These are phyloP conservation scores for Adelosebastes latens DNA, from an alignment of 2,797 vertebrate genomes.

Conservation along the genomic window DNA sequence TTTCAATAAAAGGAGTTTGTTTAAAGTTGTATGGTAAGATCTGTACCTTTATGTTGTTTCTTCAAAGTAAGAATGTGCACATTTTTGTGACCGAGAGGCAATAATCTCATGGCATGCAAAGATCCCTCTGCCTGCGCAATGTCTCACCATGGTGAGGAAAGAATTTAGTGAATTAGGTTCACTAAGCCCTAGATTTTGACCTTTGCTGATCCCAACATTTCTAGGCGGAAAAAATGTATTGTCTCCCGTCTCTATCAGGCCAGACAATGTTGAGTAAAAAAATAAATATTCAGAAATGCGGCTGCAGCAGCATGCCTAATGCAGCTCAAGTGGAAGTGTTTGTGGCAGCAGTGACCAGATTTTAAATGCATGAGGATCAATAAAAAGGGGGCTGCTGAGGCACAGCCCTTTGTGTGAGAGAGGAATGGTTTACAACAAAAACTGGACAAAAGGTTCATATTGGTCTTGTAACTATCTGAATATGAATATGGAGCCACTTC, in stretches of 20 bases:
- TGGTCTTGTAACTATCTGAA: conserved; percentile 79
- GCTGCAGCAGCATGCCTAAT: conserved; percentile 75
- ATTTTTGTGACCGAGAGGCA: background rate
- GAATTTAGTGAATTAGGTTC: conserved; percentile 13
- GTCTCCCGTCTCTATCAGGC: conserved; percentile 55
- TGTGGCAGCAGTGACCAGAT: conserved; percentile 87
- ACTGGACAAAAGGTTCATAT: conserved; percentile 72
- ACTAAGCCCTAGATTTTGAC: conserved; percentile 49
- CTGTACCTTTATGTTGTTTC: background rate
- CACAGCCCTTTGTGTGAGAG: conserved; percentile 75
- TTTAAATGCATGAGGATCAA: conserved; percentile 93
- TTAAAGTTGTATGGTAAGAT: background rate
- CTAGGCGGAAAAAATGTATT: conserved; percentile 26
- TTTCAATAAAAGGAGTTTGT: background rate
- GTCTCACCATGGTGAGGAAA: background rate
- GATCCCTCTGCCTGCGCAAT: background rate
- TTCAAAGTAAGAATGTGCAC: background rate
- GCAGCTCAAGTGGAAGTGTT: conserved; percentile 85
- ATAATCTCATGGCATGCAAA: background rate
- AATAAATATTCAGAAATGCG: conserved; percentile 83
- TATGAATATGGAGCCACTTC: conserved; percentile 83
- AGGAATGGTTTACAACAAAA: conserved; percentile 81
- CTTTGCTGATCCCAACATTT: conserved; percentile 64
- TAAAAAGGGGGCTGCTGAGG: conserved; percentile 76
- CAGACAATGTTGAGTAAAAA: conserved; percentile 77